Base-by-base conservation (phyloP, 2,888 invertebrate genomes). In the Hirudinaria manillensis region DNA sequence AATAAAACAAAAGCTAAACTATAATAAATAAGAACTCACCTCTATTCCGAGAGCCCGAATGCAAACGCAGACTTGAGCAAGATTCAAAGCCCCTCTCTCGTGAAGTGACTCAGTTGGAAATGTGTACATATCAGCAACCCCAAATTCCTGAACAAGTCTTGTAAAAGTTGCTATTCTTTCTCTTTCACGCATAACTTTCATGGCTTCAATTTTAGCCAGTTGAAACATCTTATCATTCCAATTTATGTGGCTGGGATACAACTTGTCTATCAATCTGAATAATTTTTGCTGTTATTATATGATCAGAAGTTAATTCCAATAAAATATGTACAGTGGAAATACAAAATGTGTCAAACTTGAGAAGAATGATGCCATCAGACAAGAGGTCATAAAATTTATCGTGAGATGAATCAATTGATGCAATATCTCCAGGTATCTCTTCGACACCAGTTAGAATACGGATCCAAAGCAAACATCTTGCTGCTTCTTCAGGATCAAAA, bases 51-150 rank as follows among this genome's bases (percentile, higher is more conserved):
- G 70, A 13, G 77, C 78, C 32, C 79, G 36, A 70, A 79, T 68
- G 73, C 79, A 79, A 67, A 68, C 71, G 76, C 78, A 78, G 55
- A 79, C 79, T 65, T 79, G 79, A 19, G 79, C 72, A 34, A 79
- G 78, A 66, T 79, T 78, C 51, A 78, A 76, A 19, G 77, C 79
- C 0, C 77, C 78, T 70, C 72, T 68, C 55, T 79, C 79, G 34
- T 79, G 78, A 1, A 79, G 75, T 4, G 79, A 79, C 66, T 79
- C 79, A 13, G 79, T 79, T 56, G 79, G 79, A 68, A 79, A 79
- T 21, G 77, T 75, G 75, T 77, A 79, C 16, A 76, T 77, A 38
- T 78, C 79, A 6, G 70, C 7, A 10, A 79, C 78, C 21, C 79
- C 79, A 45, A 70, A 78, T 38, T 78, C 76, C 75, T 77, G 76